Conservation (phyloP, 2,888 invertebrate species). For the Mellilla xanthometata region DNA sequence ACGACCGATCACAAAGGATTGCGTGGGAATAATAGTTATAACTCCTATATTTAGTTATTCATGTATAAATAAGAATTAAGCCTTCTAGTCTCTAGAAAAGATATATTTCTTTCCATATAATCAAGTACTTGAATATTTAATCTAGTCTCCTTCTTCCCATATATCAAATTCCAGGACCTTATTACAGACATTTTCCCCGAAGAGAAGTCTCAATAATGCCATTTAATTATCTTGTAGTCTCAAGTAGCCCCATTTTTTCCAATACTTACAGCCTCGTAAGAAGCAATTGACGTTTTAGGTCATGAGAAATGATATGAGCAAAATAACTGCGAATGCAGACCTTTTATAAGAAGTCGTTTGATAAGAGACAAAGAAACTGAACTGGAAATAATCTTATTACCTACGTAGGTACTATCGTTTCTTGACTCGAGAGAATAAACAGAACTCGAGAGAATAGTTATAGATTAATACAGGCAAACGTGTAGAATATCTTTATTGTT, state of each 20-base stretch:
- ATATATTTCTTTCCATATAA: too few species aligned
- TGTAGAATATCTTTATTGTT: too few species aligned
- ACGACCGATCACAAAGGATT: constrained; percentile 1
- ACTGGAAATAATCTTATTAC: too few species aligned
- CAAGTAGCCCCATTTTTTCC: constrained; percentile 39
- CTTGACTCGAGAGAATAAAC: too few species aligned
- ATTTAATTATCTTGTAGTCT: constrained; percentile 42
- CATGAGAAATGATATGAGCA: constrained; percentile 17
- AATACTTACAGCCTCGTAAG: constrained; percentile 39
- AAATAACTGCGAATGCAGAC: constrained; percentile 6
- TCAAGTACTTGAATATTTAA: too few species aligned
- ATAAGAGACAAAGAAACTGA: constrained; percentile 3
- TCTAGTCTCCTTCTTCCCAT: too few species aligned
- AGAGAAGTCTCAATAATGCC: constrained; percentile 32
- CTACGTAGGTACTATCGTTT: too few species aligned
- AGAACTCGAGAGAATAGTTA: too few species aligned
- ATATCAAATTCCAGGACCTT: too few species aligned
- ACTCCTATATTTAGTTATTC: background rate
- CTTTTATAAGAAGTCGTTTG: background rate
- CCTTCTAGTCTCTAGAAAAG: background rate
- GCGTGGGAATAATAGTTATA: background rate
- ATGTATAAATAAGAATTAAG: background rate
- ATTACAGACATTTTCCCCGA: constrained; percentile 9
- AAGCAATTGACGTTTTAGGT: constrained; percentile 37
- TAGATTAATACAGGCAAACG: too few species aligned